phyloP scores from a whole-genome alignment of 1,140 invertebrate genomes.

The Mamestra configurata region DNA sequence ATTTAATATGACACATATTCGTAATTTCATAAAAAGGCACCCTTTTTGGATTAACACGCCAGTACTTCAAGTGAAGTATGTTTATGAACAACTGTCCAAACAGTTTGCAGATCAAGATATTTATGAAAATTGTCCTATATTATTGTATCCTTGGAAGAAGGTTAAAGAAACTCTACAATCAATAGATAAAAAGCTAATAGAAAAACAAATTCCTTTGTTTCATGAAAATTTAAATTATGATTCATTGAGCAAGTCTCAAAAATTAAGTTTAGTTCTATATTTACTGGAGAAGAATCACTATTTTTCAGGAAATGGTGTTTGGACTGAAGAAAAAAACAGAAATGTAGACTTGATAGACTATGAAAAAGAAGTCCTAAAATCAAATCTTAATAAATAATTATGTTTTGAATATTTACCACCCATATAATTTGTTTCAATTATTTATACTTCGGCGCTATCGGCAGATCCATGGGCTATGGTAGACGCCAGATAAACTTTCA shows the following conservation, averaged over 20 bases:
- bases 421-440: too few species aligned
- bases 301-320: constrained; percentile 88
- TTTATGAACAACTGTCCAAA: constrained; percentile 82
- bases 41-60: constrained; percentile 87
- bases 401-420: too few species aligned
- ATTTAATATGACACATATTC: constrained; percentile 72
- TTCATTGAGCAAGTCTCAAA: constrained; percentile 75
- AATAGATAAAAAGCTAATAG: constrained; percentile 66
- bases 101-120: constrained; percentile 86
- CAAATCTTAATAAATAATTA: too few species aligned
- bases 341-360: constrained; percentile 42
- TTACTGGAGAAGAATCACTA: constrained; percentile 87
- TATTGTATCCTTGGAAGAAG: constrained; percentile 89
- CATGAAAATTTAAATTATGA: constrained; percentile 69
- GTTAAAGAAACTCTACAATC: constrained; percentile 69
- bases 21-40: constrained; percentile 84
- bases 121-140: constrained; percentile 86
- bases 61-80: constrained; percentile 85
- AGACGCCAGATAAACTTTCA: too few species aligned
- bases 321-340: constrained; percentile 80
- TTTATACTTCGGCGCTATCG: too few species aligned
- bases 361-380: not conserved
- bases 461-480: too few species aligned
- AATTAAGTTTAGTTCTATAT: constrained; percentile 86
- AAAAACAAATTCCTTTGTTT: constrained; percentile 58